Conservation (phyloP, 2,113 vertebrate species). For the Proteles cristata region DNA sequence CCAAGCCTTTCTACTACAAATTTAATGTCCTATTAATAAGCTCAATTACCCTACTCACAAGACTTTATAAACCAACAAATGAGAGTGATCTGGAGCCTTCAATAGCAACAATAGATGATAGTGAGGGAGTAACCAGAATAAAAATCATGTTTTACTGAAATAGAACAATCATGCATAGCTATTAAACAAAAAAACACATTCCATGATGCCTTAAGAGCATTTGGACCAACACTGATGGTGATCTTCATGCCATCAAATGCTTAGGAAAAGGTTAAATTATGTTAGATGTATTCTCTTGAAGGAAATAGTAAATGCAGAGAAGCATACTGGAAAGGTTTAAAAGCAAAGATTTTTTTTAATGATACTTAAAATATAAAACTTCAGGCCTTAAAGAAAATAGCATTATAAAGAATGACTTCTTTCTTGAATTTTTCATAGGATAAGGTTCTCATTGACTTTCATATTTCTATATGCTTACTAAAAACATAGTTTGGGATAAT, state of each 20-base stretch:
- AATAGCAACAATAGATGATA: neutral
- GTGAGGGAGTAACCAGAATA: neutral
- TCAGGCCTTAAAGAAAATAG: neutral
- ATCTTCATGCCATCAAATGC: neutral
- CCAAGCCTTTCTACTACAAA: neutral
- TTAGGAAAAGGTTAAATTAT: neutral
- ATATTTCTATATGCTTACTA: neutral
- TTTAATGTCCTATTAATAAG: slow-evolving; percentile 46
- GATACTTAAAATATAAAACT: neutral
- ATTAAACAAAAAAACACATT: neutral
- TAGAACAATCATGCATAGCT: neutral
- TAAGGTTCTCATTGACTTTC: neutral
- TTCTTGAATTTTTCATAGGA: neutral
- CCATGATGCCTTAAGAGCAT: neutral
- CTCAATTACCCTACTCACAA: slow-evolving; percentile 8
- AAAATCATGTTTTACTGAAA: neutral
- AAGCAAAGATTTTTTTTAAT: neutral
- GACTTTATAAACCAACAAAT: neutral
- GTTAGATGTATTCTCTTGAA: neutral
- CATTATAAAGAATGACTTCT: neutral
- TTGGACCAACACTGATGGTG: neutral
- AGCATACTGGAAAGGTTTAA: neutral
- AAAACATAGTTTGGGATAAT: neutral
- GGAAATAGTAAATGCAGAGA: neutral
- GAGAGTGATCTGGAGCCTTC: neutral